phyloP scores from a whole-genome alignment of 1,140 invertebrate species.

The Drosophila erecta region DNA sequence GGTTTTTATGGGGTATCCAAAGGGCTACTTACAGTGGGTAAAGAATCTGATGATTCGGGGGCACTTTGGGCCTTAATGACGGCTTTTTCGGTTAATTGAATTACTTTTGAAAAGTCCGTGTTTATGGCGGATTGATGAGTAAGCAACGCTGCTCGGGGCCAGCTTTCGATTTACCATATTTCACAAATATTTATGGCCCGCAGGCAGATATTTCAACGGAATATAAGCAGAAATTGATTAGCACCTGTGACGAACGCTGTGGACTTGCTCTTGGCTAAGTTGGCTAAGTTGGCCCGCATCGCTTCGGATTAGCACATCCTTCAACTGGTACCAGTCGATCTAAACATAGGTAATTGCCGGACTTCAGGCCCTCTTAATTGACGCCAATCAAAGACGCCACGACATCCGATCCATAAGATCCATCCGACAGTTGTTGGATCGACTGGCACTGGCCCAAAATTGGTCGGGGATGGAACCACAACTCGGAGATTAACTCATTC shows the following conservation, averaged over 20 bases:
- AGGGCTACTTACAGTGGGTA: constrained; percentile 54
- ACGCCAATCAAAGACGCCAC: constrained; percentile 63
- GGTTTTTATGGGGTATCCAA: constrained; percentile 57
- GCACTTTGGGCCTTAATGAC: constrained; percentile 68
- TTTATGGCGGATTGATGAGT: constrained; percentile 57
- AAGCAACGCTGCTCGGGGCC: constrained; percentile 17
- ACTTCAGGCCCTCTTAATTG: constrained; percentile 53
- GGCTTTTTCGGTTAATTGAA: constrained; percentile 80
- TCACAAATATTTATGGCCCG: constrained; percentile 22
- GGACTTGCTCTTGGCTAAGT: constrained; percentile 28
- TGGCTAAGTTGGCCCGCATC: constrained; percentile 28
- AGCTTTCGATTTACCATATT: constrained; percentile 23
- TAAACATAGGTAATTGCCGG: constrained; percentile 64
- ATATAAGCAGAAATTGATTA: constrained; percentile 60
- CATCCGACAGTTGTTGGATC: constrained; percentile 65
- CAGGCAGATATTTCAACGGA: constrained; percentile 11
- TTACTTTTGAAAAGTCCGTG: constrained; percentile 46
- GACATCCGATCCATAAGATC: constrained; percentile 13
- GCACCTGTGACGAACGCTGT: constrained; percentile 37
- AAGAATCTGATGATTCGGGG: constrained; percentile 1
- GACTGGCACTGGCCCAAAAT: constrained; percentile 44
- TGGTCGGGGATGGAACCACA: constrained; percentile 47
- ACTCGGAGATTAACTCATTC: constrained; percentile 65
- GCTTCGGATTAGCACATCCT: constrained; percentile 71
- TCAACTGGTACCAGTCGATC: constrained; percentile 77